Base-by-base conservation (phyloP, 2,888 invertebrate species). In the Xanthorhoe designata region DNA sequence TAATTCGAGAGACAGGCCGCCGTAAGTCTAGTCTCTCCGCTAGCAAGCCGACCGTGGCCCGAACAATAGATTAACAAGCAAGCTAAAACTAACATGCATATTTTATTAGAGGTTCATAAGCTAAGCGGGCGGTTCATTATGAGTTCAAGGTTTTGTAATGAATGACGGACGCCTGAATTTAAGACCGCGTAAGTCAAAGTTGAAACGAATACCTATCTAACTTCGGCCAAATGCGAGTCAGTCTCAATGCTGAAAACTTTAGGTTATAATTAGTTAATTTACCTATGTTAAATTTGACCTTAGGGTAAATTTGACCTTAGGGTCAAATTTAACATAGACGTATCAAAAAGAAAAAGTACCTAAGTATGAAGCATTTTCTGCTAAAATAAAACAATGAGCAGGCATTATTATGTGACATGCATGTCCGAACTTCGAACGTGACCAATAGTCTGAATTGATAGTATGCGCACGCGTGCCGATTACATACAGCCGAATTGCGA, bases 401-500 rank as follows among this genome's bases (percentile, higher is more conserved):
- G n/a, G n/a, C 63, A 61, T 63, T 29, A 66, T 53, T 54, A 66
- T 58, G 66, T 62, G 67, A 56, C 51, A 51, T 52, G 56, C 60
- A 64, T 64, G 17, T 47, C 10, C 38, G 65, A 73, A 42, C 38
- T 42, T 72, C 71, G 63, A 70, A 74, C 65, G 71, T 66, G 68
- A 76, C 69, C 70, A 72, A 68, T 71, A 64, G 75, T 73, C 76
- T 74, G 74, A 75, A 81, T 77, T 68, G 72, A 78, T 78, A 71
- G 68, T 66, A 60, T 72, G 77, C 79, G 80, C 79, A 87, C 86
- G 87, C 87, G 88, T 84, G 83, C 85, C 78, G 83, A 82, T 87
- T 86, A 85, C 83, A 79, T 82, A 85, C 73, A 75, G 78, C 74
- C 78, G 73, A 79, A 83, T 83, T 76, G 72, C 68, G 68, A 70